Percentiles rank a stretch among this genome's conserved stretches.
These are phyloP conservation scores for Laspeyria flexula DNA, from an alignment of 2,888 invertebrate genomes.

Conservation along the genomic window DNA sequence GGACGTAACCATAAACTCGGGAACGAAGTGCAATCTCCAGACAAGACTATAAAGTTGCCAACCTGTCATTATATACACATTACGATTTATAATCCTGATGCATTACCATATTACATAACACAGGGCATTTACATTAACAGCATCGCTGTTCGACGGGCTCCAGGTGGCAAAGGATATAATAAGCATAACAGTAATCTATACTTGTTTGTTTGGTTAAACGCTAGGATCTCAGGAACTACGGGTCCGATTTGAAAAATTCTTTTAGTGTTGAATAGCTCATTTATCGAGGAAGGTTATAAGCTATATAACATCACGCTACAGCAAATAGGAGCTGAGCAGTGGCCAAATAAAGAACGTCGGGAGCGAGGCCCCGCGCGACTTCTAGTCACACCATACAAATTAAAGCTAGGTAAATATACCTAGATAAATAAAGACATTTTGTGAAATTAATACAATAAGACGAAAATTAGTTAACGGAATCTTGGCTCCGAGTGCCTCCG, in stretches of 20 bases:
- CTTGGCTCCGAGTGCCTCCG: conserved; percentile 10
- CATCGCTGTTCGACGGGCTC: neutral
- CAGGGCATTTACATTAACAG: neutral
- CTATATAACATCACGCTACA: no score
- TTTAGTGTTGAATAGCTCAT: no score
- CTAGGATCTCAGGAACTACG: no score
- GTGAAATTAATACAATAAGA: conserved; percentile 3
- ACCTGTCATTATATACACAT: neutral
- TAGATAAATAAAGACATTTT: neutral
- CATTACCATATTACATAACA: neutral
- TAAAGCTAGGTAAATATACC: neutral
- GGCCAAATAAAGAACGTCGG: no score
- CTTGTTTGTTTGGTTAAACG: no score
- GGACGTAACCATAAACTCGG: conserved; percentile 7
- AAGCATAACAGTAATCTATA: no score
- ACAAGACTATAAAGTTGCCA: neutral
- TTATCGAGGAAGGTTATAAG: no score
- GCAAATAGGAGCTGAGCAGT: no score
- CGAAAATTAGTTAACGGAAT: conserved; percentile 13
- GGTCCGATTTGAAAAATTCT: no score
- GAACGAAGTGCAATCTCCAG: neutral
- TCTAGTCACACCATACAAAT: no score
- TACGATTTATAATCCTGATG: neutral
- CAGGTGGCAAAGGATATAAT: no score
- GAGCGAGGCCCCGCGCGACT: no score